Evolutionary conservation across 2,797 vertebrate species (phyloP), one percentile per base, ranked within the genome.

Genomic region (Cirrhinus mrigala): DNA sequence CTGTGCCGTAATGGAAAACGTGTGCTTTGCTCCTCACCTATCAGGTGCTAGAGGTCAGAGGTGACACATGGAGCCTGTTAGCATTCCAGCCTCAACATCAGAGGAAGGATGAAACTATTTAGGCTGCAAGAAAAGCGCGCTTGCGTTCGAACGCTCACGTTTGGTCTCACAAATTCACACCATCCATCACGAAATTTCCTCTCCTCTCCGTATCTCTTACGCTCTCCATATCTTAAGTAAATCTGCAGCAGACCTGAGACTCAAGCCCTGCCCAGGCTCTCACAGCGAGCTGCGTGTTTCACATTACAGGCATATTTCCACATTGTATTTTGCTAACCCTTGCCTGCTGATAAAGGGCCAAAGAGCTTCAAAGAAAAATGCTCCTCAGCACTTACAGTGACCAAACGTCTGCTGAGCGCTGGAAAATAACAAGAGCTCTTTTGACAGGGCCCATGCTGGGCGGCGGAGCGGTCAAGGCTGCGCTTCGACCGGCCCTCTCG

Each of bases 291-390:
- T 68, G 91, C 92, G 9, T 94, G 94, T 94, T 94, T 95, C 92
- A 91, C 93, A 95, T 95, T 92, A 92, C 93, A 91, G 87, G 89
- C 94, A 95, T 95, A 94, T 94, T 94, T 95, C 90, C 87, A 93
- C 90, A 82, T 92, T 91, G 91, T 90, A 87, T 94, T 94, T 93
- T 88, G 84, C 91, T 92, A 91, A 93, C 91, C 91, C 81, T 89
- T 74, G 89, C 88, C 74, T 87, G 82, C 91, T 92, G 93, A 95
- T 94, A 92, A 94, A 94, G 91, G 83, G 88, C 90, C 92, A 88
- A 70, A 60, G 82, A 89, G 88, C 86, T 88, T 89, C 86, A 84
- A 88, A 88, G 88, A 88, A 89, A 86, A 87, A 60, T 52, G 87
- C 86, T 91, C 84, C 87, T 83, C 78, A 1, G 78, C 81, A 85